Evolutionary conservation across 2,113 vertebrate species (phyloP).

Genomic region (Hemiscyllium ocellatum): DNA sequence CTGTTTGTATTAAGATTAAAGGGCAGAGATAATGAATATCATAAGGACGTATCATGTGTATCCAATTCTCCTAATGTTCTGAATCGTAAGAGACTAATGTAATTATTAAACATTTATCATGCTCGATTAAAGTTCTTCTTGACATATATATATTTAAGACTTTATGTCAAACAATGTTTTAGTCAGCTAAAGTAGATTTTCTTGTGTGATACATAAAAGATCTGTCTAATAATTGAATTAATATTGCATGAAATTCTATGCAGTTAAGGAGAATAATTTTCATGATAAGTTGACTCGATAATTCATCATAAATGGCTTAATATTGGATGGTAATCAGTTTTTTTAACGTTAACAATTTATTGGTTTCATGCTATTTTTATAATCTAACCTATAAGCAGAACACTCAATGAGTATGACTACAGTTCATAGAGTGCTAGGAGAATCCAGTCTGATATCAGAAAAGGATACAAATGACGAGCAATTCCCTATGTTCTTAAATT

Average conservation of each 20-base stretch:
- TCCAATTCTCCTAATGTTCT: neutral
- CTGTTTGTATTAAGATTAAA: neutral
- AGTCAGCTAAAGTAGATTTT: neutral
- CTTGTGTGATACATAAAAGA: neutral
- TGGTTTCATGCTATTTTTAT: neutral
- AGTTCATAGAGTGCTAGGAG: neutral
- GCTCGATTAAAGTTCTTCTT: neutral
- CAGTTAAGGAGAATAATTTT: neutral
- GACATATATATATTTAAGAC: neutral
- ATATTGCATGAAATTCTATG: neutral
- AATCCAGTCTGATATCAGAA: neutral
- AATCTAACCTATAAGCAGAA: neutral
- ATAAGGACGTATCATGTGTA: neutral
- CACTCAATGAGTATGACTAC: neutral
- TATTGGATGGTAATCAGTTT: neutral
- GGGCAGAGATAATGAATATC: neutral
- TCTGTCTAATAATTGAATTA: slow-evolving; percentile 2
- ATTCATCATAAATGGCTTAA: neutral
- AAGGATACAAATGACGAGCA: neutral
- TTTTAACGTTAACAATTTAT: neutral
- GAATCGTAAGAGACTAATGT: neutral
- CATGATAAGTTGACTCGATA: neutral
- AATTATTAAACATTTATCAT: slow-evolving; percentile 23
- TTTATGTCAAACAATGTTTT: neutral
- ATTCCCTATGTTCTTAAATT: neutral